A percentile compares a stretch with the other conserved stretches of the same genome.
These are phyloP conservation scores for Antedon mediterranea DNA, from an alignment of 53 echinoderm and acorn worm species.

Conservation along the genomic window DNA sequence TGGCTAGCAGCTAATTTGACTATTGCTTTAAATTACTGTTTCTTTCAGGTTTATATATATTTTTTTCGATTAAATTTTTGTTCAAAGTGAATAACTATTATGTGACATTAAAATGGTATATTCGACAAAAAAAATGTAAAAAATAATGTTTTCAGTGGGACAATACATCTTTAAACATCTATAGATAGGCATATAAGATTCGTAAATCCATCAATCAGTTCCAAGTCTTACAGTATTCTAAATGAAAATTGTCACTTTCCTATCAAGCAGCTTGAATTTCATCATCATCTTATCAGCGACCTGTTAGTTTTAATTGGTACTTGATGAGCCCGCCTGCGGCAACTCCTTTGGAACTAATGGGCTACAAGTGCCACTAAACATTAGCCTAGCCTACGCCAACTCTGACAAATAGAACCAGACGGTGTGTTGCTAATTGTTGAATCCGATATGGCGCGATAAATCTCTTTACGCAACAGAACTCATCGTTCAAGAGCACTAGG, in stretches of 20 bases:
- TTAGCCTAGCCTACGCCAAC: neutral
- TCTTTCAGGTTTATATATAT: too few relatives aligned
- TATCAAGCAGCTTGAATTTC: neutral
- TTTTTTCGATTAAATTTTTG: too few relatives aligned
- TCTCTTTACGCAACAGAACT: too few relatives aligned
- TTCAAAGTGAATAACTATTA: too few relatives aligned
- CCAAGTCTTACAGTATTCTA: too few relatives aligned
- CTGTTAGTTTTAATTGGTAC: neutral
- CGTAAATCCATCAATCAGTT: too few relatives aligned
- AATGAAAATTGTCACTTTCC: neutral
- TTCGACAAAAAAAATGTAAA: too few relatives aligned
- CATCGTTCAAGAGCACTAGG: too few relatives aligned
- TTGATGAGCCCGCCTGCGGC: neutral
- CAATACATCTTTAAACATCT: neutral
- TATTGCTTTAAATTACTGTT: too few relatives aligned
- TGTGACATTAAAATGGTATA: too few relatives aligned
- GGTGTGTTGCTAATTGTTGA: neutral
- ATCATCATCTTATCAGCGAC: neutral
- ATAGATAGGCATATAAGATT: neutral
- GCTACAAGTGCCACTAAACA: neutral
- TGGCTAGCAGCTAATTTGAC: too few relatives aligned
- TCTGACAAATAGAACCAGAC: neutral
- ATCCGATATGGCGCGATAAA: neutral
- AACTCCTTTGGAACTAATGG: neutral
- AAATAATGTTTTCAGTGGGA: too few relatives aligned